Evolutionary conservation across 2,888 invertebrate genomes (phyloP), one percentile per base, ranked within the genome.

Genomic region (Stramonita haemastoma): DNA sequence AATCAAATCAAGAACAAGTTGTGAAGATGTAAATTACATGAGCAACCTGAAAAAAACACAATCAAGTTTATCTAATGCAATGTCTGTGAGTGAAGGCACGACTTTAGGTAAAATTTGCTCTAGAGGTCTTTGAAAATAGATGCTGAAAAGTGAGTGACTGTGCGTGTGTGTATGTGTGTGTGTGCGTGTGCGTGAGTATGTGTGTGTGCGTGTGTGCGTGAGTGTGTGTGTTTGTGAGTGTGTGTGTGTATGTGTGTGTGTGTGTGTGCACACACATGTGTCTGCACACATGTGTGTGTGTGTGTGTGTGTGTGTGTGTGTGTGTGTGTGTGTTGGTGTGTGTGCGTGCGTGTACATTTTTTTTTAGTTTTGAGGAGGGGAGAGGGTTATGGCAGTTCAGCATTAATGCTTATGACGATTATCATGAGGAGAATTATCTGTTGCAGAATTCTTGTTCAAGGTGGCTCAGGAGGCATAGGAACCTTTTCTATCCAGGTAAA

Each of bases 391-490:
- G 46, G 4, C 8, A 46, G 2, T 46, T 46, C 46, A 46, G 46
- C 8, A 8, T 46, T 46, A 46, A 46, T 46, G 8, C 46, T 46
- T 46, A 8, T 46, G 46, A 46, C 8, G 46, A 46, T 46, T 46
- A 46, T 46, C 46, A 46, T 46, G 46, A 46, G 46, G 46, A 46
- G 46, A 46, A 46, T 46, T 87, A 46, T 86, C 26, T 56, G 77
- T 92, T 93, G 73, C 91, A 96, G 97, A 94, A 97, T 98, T 88
- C 97, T 99, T 91, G 97, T 99, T 91, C 96, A 98, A 92, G 99
- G 99, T 5, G 98, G 97, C 85, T 97, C 99, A 60, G 99, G 99
- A 81, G 98, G 99, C 85, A 98, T 99, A 89, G 99, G 99, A 81
- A 97, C 97, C 89, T 96, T 98, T 92, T 98, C 98, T 89, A 97